Evolutionary conservation across 2,888 invertebrate genomes (phyloP), one percentile per base, ranked within the genome.

Genomic region (Cristatella mucedo): DNA sequence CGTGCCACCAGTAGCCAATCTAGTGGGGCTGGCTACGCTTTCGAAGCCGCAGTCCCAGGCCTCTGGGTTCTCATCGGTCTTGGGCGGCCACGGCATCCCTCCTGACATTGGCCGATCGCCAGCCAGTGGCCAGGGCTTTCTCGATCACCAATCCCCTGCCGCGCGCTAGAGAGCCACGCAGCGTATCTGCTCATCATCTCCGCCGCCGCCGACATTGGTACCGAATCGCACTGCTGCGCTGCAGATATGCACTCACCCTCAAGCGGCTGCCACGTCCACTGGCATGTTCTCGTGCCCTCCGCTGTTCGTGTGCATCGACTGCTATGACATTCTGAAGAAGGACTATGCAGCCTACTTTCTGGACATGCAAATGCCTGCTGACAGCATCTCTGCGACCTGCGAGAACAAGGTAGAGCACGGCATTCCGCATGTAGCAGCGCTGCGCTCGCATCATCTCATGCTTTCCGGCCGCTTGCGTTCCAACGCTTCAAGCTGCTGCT

Each of bases 301-400:
- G 0, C 73, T 95, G 7, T 89, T 87, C 61, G 73, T 95, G 2
- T 97, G 95, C 63, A 84, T 87, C 48, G 91, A 89, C 66, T 95
- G 95, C 66, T 85, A 86, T 4, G 68, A 69, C 41, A 59, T 60
- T 22, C 59, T 70, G 34, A 54, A 61, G 42, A 57, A 61, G 40
- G 65, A 67, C 2, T 62, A 68, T 44, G 58, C 55, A 41, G 86
- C 64, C 80, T 85, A 62, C 47, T 57, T 69, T 48, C 54, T 61
- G 11, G 67, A 69, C 47, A 54, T 68, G 16, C 50, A 68, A 30
- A 82, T 87, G 61, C 89, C 89, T 0, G 85, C 91, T 74, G 84
- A 85, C 57, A 84, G 86, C 68, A 84, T 87, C 6, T 85, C 89
- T 0, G 82, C 86, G 74, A 77, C 83, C 40, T 93, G 93, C 64